phyloP scores from a whole-genome alignment of 1,140 invertebrate species.

The Calephelis nemesis region DNA sequence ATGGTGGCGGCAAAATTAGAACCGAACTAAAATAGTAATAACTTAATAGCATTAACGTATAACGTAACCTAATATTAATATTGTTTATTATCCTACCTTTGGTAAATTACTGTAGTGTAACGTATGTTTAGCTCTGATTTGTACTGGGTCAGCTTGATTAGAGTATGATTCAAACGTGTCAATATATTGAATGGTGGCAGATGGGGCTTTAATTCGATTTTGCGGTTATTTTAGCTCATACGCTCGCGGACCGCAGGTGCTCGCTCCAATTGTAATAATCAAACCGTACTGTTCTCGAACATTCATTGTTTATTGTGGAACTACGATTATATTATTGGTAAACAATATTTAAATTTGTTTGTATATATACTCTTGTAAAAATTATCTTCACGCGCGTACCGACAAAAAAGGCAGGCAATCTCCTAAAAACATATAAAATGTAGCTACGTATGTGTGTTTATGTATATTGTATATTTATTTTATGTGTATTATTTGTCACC shows the following conservation, averaged over 20 bases:
- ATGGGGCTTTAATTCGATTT: slow-evolving; percentile 68
- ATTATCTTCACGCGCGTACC: too few relatives aligned
- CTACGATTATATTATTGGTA: not conserved
- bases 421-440: too few relatives aligned
- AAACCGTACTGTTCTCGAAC: slow-evolving; percentile 34
- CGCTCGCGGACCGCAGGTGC: slow-evolving; percentile 56
- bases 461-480: too few relatives aligned
- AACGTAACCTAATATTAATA: slow-evolving; percentile 25
- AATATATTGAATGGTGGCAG: slow-evolving; percentile 56
- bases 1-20: too few relatives aligned
- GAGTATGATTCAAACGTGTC: slow-evolving; percentile 45
- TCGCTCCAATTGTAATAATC: slow-evolving; percentile 55
- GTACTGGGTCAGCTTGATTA: slow-evolving; percentile 16
- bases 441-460: too few relatives aligned
- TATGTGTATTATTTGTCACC: too few relatives aligned
- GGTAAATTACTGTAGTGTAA: slow-evolving; percentile 2
- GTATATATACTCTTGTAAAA: too few relatives aligned
- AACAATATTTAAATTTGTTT: too few relatives aligned
- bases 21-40: too few relatives aligned
- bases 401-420: too few relatives aligned
- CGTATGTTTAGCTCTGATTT: slow-evolving; percentile 4
- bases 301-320: slow-evolving; percentile 17
- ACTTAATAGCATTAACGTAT: not conserved
- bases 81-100: slow-evolving; percentile 43
- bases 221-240: slow-evolving; percentile 66